Percentiles rank a stretch among this genome's conserved stretches.
Conservation (phyloP, 92 coral and sea anemone species). For the Isaurus tuberculatus region DNA sequence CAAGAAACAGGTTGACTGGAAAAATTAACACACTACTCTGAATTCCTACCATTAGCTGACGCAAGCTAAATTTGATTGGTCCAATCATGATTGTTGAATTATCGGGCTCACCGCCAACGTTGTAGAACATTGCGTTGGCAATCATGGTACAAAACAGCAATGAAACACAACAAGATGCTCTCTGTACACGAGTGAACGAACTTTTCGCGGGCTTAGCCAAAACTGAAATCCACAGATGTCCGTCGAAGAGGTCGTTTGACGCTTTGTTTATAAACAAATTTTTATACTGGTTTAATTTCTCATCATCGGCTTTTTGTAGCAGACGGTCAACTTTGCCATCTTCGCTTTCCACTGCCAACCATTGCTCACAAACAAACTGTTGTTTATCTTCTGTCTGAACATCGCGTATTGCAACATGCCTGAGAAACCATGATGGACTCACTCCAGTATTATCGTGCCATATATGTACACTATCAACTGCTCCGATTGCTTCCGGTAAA, state of each 20-base stretch:
- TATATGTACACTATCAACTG: conserved; percentile 73
- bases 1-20: conserved; percentile 79
- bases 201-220: conserved; percentile 84
- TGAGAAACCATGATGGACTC: conserved; percentile 84
- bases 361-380: conserved; percentile 78
- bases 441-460: conserved; percentile 91
- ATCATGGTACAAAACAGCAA: conserved; percentile 89
- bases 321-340: conserved; percentile 79
- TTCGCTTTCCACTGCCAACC: conserved; percentile 91
- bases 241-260: conserved; percentile 82
- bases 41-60: conserved; percentile 80
- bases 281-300: conserved; percentile 68
- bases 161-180: conserved; percentile 85
- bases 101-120: conserved; percentile 62
- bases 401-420: conserved; percentile 76
- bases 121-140: conserved; percentile 92
- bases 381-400: conserved; percentile 63
- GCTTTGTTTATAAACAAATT: conserved; percentile 73
- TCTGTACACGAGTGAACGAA: conserved; percentile 88
- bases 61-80: conserved; percentile 77
- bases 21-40: conserved; percentile 88
- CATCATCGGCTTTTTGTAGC: conserved; percentile 63
- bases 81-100: conserved; percentile 77
- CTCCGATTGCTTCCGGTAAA: conserved; percentile 70
- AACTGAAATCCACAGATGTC: conserved; percentile 93